Evolutionary conservation across 2,888 invertebrate genomes (phyloP).

Genomic region (Apodemia zela): DNA sequence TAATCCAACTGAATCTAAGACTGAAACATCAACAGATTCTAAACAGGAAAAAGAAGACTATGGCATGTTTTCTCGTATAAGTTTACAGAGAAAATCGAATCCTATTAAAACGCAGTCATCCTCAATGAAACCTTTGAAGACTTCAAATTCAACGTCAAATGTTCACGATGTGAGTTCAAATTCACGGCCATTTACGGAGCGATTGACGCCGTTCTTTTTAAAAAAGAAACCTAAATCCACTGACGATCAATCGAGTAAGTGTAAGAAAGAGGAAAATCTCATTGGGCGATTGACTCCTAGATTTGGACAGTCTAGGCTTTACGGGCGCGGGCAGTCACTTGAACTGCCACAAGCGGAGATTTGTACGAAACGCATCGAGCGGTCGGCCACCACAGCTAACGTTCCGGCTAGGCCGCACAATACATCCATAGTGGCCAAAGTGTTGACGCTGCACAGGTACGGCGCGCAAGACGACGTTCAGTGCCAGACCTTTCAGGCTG

Average conservation of each 20-base stretch:
- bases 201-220: constrained; percentile 70
- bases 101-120: constrained; percentile 59
- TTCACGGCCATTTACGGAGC: constrained; percentile 62
- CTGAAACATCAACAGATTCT: constrained; percentile 34
- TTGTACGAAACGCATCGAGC: constrained; percentile 57
- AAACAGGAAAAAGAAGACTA: constrained; percentile 42
- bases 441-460: constrained; percentile 69
- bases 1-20: constrained; percentile 33
- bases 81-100: constrained; percentile 69
- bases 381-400: constrained; percentile 64
- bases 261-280: constrained; percentile 61
- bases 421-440: constrained; percentile 65
- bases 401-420: constrained; percentile 60
- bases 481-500: constrained; percentile 50
- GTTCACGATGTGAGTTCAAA: constrained; percentile 61
- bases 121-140: constrained; percentile 55
- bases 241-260: constrained; percentile 45
- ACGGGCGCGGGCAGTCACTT: constrained; percentile 66
- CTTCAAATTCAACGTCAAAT: constrained; percentile 70
- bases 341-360: constrained; percentile 52
- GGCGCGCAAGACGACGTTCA: constrained; percentile 55
- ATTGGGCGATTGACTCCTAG: constrained; percentile 68
- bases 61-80: constrained; percentile 62
- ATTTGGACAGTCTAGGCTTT: constrained; percentile 67
- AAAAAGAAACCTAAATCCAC: constrained; percentile 65